These are phyloP conservation scores for Nothocercus nigrocapillus DNA, from an alignment of 2,113 vertebrate species.

Conservation along the genomic window DNA sequence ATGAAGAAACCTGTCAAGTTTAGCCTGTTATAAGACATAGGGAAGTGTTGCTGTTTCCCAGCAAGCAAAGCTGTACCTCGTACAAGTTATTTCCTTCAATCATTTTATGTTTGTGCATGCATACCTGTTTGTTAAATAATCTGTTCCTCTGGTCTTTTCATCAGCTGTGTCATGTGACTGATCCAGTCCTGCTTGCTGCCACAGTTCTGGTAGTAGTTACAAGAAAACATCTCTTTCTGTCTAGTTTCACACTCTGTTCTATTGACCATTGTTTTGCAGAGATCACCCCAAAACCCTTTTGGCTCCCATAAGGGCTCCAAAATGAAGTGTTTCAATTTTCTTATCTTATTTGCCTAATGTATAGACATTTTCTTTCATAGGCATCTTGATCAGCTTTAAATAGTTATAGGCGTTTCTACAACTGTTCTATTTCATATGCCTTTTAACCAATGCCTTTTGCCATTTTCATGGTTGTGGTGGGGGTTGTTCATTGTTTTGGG, in stretches of 20 bases:
- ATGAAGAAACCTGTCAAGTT: background rate
- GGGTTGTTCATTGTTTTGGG: background rate
- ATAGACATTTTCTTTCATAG: background rate
- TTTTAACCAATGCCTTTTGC: background rate
- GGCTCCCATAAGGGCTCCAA: background rate
- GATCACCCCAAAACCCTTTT: no score
- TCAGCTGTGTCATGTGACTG: background rate
- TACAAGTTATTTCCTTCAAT: background rate
- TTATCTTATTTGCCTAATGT: background rate
- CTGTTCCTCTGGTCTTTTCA: background rate
- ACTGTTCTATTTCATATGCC: fast-evolving
- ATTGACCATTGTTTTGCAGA: background rate
- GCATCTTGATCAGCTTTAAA: background rate
- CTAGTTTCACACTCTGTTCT: background rate
- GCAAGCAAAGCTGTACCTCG: background rate
- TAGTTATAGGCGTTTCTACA: background rate
- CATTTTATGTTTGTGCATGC: background rate
- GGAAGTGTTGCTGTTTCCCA: background rate
- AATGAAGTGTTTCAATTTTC: background rate
- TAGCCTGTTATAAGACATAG: background rate
- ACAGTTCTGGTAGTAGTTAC: background rate
- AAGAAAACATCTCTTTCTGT: background rate
- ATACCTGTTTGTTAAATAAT: background rate
- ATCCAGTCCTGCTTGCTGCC: background rate
- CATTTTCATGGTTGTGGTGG: background rate